phyloP scores from a whole-genome alignment of 2,888 invertebrate genomes.

The Calliopum simillimum region DNA sequence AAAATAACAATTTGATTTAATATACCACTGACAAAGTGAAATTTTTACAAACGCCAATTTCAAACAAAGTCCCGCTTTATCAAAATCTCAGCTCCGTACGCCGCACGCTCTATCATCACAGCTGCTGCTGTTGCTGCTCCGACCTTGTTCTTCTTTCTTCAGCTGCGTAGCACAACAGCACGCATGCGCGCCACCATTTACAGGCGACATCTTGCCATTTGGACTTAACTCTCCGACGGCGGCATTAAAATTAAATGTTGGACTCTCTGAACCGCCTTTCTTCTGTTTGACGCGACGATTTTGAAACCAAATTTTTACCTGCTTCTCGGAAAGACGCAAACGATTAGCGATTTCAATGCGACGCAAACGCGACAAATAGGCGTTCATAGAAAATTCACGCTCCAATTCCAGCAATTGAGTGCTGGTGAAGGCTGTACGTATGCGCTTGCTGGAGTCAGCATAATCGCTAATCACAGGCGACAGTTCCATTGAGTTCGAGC shows the following conservation, averaged over 20 bases:
- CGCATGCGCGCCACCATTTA: conserved; percentile 2
- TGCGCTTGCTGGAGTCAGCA: conserved; percentile 84
- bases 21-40: no score
- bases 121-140: conserved; percentile 11
- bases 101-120: conserved; percentile 15
- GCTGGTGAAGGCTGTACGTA: conserved; percentile 93
- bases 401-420: conserved; percentile 89
- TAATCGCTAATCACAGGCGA: conserved; percentile 64
- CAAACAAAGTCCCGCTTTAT: no score
- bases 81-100: neutral
- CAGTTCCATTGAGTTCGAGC: conserved; percentile 53
- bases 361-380: conserved; percentile 89
- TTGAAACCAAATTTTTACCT: conserved; percentile 95
- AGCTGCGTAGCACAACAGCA: conserved; percentile 37
- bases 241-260: conserved; percentile 57
- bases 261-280: conserved; percentile 81
- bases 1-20: no score
- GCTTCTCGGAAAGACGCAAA: conserved; percentile 89
- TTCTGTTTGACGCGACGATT: conserved; percentile 93
- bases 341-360: conserved; percentile 94
- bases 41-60: no score
- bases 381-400: conserved; percentile 88
- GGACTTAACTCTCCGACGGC: conserved; percentile 50
- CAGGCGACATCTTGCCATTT: neutral
- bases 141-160: neutral